Evolutionary conservation across 1,140 invertebrate genomes (phyloP), one percentile per base, ranked within the genome.

Genomic region (Heliconius eleuchia): DNA sequence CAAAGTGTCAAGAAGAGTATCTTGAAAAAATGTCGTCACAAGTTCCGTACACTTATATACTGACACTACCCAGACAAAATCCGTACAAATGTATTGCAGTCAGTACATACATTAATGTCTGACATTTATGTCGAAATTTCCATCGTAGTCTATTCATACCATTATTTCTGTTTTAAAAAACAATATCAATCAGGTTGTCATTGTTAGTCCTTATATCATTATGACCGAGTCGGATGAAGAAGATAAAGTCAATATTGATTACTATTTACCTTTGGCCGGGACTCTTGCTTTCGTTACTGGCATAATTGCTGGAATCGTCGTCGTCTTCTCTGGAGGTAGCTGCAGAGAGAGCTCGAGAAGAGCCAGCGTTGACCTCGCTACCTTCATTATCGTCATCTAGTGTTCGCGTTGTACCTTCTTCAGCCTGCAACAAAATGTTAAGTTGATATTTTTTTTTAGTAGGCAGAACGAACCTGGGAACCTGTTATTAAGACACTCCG

Each of bases 221-320:
- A 6, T 37, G 34, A 37, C 34, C 34, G 34, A 37, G 6, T 37
- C 34, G 2, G 23, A 23, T 13, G n/a, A 9, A 66, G 8, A 66
- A 66, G 8, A 66, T 30, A 7, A 66, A 66, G 13, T 52, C 5
- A 52, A 19, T 7, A 66, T 66, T 1, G 60, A 27, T 66, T 30
- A 16, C 2, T 16, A 66, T 66, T 83, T 88, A 96, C 96, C 96
- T 96, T 89, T 96, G 95, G 84, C 95, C 96, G 34, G 96, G 95
- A 88, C 96, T 96, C 83, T 96, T 96, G 92, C 95, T 95, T 83
- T 96, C 96, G 73, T 95, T 96, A 84, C 96, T 96, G 81, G 95
- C 95, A 80, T 95, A 96, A 86, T 95, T 96, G 85, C 96, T 96
- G 73, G 95, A 96, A 83, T 96, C 95, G 77, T 96, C 96, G 77